phyloP scores from a whole-genome alignment of 2,888 invertebrate genomes.

The Protula sp. region DNA sequence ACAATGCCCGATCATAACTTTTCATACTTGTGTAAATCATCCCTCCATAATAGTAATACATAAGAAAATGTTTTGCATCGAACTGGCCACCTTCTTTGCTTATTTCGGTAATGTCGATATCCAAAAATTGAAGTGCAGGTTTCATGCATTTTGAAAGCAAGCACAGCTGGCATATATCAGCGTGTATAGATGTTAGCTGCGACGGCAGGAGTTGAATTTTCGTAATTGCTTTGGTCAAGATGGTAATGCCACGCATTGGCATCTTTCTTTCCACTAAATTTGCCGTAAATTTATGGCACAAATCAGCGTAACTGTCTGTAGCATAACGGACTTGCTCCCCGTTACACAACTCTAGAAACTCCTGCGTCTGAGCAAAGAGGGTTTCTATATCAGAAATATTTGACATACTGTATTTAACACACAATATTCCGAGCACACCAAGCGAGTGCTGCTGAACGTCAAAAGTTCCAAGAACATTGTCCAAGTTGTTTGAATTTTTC shows the following conservation, averaged over 20 bases:
- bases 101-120: constrained; percentile 86
- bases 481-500: constrained; percentile 78
- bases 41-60: constrained; percentile 95
- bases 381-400: constrained; percentile 56
- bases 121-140: constrained; percentile 79
- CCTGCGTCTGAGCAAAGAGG: constrained; percentile 72
- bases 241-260: constrained; percentile 75
- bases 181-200: constrained; percentile 89
- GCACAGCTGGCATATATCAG: constrained; percentile 87
- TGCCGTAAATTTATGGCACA: constrained; percentile 78
- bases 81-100: constrained; percentile 78
- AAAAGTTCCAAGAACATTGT: constrained; percentile 83
- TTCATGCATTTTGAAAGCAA: constrained; percentile 85
- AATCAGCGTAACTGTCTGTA: constrained; percentile 79
- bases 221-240: constrained; percentile 76
- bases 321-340: constrained; percentile 84
- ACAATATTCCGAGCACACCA: constrained; percentile 77
- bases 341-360: constrained; percentile 80
- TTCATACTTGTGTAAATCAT: constrained; percentile 94
- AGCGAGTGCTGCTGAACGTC: constrained; percentile 87
- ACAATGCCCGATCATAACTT: constrained; percentile 85
- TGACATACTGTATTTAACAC: constrained; percentile 51
- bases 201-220: constrained; percentile 82
- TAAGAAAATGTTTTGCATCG: constrained; percentile 82
- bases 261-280: constrained; percentile 71